Percentiles rank a stretch among this genome's conserved stretches.
Conservation (phyloP, 2,797 vertebrate genomes). For the Oryzias dopingdopingensis region DNA sequence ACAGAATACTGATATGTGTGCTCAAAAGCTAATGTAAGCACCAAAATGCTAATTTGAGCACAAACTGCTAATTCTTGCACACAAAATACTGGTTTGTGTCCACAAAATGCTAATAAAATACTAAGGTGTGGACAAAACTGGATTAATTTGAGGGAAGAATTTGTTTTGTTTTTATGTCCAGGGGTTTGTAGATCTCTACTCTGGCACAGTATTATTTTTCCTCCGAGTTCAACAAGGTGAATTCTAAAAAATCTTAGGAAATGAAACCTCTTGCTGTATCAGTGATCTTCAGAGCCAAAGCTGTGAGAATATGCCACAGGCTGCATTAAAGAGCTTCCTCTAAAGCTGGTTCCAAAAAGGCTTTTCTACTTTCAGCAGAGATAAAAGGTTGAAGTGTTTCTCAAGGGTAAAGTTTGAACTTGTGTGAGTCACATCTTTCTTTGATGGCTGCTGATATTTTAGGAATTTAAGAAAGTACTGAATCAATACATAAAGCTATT, state of each 20-base stretch:
- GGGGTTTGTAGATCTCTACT: too few species aligned
- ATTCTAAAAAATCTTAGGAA: constrained; percentile 5
- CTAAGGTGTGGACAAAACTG: too few species aligned
- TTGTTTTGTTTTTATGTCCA: too few species aligned
- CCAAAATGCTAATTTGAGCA: too few species aligned
- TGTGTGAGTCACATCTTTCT: not conserved
- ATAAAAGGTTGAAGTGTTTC: constrained; percentile 8
- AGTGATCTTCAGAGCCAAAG: constrained; percentile 17
- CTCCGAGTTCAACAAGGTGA: not conserved
- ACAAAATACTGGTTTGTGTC: too few species aligned
- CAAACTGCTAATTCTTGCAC: too few species aligned
- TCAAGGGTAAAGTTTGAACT: constrained; percentile 17
- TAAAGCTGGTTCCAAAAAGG: not conserved
- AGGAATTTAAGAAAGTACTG: constrained; percentile 24
- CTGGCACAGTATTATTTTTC: not conserved
- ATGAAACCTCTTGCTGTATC: constrained; percentile 15
- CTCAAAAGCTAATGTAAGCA: too few species aligned
- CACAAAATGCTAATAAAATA: too few species aligned
- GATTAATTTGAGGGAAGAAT: too few species aligned
- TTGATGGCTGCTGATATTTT: constrained; percentile 7
- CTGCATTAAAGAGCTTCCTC: constrained; percentile 8
- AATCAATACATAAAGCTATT: constrained; percentile 20
- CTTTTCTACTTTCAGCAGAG: not conserved
- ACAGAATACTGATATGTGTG: too few species aligned
- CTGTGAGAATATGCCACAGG: constrained; percentile 12